Conservation (phyloP, 2,888 invertebrate genomes). For the Drosophila kanekoi region DNA sequence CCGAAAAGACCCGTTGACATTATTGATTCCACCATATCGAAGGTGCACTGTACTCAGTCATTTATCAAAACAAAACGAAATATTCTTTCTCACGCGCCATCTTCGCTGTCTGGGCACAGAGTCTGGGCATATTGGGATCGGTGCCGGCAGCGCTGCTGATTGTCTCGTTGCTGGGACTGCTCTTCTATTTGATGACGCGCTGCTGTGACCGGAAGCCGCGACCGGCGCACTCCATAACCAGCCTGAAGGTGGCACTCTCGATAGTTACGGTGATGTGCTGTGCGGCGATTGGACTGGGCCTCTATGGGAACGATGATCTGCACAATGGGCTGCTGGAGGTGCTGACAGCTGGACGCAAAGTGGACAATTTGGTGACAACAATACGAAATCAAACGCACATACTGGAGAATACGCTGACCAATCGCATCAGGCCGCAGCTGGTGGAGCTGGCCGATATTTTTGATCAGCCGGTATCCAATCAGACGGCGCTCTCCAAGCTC, state of each 20-base stretch:
- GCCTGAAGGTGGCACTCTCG: constrained; percentile 92
- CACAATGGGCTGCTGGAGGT: constrained; percentile 95
- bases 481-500: constrained; percentile 90
- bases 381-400: constrained; percentile 93
- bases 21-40: background rate
- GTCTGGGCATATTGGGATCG: constrained; percentile 96
- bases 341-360: constrained; percentile 91
- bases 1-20: background rate
- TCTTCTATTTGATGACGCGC: constrained; percentile 96
- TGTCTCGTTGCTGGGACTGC: constrained; percentile 93
- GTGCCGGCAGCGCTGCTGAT: constrained; percentile 97
- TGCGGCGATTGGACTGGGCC: constrained; percentile 94
- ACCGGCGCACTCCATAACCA: constrained; percentile 94
- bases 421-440: constrained; percentile 89
- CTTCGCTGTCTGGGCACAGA: constrained; percentile 86
- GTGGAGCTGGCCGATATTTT: constrained; percentile 91
- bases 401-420: constrained; percentile 90
- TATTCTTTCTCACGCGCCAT: background rate
- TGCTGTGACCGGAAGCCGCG: constrained; percentile 98
- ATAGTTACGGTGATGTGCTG: constrained; percentile 94
- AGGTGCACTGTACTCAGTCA: background rate
- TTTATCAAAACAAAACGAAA: background rate
- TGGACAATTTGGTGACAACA: constrained; percentile 91
- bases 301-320: constrained; percentile 97
- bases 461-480: constrained; percentile 91